A percentile compares a stretch with the other conserved stretches of the same genome.
phyloP scores from a whole-genome alignment of 2,113 vertebrate species.

The Pardalotus punctatus region DNA sequence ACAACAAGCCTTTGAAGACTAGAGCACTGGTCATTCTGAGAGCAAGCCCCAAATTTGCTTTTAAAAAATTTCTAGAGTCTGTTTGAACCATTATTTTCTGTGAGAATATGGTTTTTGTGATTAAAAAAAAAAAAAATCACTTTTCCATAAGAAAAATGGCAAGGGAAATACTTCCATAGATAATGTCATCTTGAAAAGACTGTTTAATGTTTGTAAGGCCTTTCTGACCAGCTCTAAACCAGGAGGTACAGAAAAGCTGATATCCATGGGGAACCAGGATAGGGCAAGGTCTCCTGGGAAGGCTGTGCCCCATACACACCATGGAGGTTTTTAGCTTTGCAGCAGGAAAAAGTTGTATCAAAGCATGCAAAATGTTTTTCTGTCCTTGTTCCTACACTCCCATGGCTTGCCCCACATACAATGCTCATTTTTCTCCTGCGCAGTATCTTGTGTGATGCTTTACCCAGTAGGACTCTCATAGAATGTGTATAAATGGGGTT shows the following conservation, averaged over 20 bases:
- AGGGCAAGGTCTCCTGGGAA: background rate
- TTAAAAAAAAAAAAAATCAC: background rate
- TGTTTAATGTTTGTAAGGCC: background rate
- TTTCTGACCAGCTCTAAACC: background rate
- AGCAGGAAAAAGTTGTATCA: background rate
- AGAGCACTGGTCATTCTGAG: background rate
- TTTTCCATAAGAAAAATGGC: background rate
- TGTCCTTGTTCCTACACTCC: background rate
- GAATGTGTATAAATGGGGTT: background rate
- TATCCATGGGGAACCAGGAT: too few relatives aligned
- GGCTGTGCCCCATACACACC: background rate
- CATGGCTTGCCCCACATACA: background rate
- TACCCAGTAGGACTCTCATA: background rate
- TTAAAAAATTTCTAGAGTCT: background rate
- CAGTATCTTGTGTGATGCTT: background rate
- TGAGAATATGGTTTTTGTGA: background rate
- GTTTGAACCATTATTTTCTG: background rate
- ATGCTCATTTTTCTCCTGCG: background rate
- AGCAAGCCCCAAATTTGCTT: background rate
- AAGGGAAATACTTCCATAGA: background rate
- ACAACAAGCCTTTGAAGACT: background rate
- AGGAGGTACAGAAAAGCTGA: background rate
- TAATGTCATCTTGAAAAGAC: background rate
- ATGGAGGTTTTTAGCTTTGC: background rate
- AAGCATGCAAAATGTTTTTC: background rate